These are phyloP conservation scores for Cacatua alba DNA, from an alignment of 2,113 vertebrate genomes.

Conservation along the genomic window DNA sequence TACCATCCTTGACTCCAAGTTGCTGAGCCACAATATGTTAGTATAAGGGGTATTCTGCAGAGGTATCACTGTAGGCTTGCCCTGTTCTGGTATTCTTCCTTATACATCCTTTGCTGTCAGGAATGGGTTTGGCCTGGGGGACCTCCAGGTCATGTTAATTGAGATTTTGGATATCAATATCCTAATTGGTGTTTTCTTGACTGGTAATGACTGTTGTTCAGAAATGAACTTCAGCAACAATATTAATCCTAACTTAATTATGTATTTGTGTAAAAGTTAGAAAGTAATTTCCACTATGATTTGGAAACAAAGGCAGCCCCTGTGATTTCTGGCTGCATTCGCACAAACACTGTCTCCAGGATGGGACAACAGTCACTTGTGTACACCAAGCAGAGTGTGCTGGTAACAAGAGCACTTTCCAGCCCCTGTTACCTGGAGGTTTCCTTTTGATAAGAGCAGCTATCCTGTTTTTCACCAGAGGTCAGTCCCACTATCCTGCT, in stretches of 20 bases:
- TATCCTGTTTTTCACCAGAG: background rate
- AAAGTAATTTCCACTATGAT: background rate
- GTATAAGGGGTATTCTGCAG: background rate
- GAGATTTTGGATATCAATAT: background rate
- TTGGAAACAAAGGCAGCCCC: background rate
- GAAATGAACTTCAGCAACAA: background rate
- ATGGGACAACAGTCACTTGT: background rate
- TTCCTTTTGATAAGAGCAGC: background rate
- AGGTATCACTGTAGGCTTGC: background rate
- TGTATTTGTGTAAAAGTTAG: constrained; percentile 1
- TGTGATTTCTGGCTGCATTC: background rate
- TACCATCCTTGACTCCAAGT: background rate
- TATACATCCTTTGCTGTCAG: background rate
- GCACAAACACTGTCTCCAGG: background rate
- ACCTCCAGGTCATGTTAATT: background rate
- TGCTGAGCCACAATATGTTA: background rate
- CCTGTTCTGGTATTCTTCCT: background rate
- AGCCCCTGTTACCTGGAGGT: background rate
- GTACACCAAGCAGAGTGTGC: rapidly evolving
- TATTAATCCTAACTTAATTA: background rate
- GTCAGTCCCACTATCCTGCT: background rate
- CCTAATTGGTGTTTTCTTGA: constrained; percentile 38
- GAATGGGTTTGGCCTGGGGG: background rate
- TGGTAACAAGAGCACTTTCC: background rate
- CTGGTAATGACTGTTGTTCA: constrained; percentile 23